Conservation (phyloP, 2,888 invertebrate species). For the Yponomeuta malinellus region DNA sequence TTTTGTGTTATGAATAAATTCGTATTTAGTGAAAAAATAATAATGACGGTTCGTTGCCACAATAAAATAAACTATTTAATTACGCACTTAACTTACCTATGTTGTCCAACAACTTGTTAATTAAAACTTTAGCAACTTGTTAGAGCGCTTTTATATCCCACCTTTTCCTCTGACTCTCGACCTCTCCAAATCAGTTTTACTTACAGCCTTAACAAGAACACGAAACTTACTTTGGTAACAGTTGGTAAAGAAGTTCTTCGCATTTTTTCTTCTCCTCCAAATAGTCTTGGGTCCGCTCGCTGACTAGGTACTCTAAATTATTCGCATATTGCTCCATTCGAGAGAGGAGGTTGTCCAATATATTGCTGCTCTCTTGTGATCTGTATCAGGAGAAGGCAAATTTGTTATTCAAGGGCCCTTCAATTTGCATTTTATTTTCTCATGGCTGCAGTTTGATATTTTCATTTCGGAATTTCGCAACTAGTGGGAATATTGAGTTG, state of each 20-base stretch:
- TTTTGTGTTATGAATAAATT: no score
- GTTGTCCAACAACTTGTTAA: not conserved
- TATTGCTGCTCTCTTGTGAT: conserved; percentile 93
- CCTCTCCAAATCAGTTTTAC: not conserved
- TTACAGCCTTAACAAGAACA: not conserved
- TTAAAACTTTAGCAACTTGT: not conserved
- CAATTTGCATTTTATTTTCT: not conserved
- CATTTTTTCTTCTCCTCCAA: conserved; percentile 98
- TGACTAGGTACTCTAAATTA: conserved; percentile 96
- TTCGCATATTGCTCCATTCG: conserved; percentile 99
- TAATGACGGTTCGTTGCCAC: no score
- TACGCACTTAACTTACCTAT: not conserved
- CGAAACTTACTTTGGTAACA: conserved; percentile 87
- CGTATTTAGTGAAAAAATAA: no score
- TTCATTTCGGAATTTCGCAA: not conserved
- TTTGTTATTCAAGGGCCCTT: not conserved
- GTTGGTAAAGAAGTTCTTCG: conserved; percentile 96
- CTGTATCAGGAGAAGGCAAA: conserved; percentile 56
- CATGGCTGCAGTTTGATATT: not conserved
- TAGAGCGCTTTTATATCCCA: not conserved
- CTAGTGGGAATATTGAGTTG: not conserved
- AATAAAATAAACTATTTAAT: no score
- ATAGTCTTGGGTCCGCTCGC: conserved; percentile 97
- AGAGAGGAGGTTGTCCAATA: conserved; percentile 94
- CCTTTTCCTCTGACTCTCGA: not conserved